Conservation (phyloP, 2,888 invertebrate species). For the Zonitis immaculata region DNA sequence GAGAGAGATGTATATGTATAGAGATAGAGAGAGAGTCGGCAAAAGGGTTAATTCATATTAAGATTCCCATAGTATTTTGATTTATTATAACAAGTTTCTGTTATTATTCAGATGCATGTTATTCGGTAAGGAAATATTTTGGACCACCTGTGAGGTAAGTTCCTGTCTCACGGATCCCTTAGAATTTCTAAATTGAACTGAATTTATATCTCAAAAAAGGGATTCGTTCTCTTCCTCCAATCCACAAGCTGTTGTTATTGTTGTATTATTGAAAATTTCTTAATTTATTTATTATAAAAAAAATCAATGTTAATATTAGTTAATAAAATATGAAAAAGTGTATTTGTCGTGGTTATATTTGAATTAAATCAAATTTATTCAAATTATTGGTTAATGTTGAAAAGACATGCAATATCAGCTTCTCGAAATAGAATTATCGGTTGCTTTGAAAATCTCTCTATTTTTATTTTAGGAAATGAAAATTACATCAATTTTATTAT, state of each 20-base stretch:
- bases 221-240: not conserved
- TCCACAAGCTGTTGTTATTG: not conserved
- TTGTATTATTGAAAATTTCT: too few species aligned
- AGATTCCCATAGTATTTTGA: constrained; percentile 11
- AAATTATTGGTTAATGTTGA: not conserved
- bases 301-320: not conserved
- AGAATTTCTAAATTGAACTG: not conserved
- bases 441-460: not conserved
- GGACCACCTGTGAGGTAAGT: constrained; percentile 39
- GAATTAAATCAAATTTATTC: not conserved
- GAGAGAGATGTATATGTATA: too few species aligned
- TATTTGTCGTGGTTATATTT: not conserved
- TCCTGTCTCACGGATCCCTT: constrained; percentile 20
- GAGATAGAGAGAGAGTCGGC: too few species aligned
- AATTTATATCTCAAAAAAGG: not conserved
- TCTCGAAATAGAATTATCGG: not conserved
- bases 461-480: not conserved
- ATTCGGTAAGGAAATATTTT: constrained; percentile 36
- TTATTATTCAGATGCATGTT: constrained; percentile 21
- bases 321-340: too few species aligned
- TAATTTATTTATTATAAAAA: too few species aligned
- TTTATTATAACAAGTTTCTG: constrained; percentile 19
- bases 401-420: not conserved
- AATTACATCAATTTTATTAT: not conserved
- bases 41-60: constrained; percentile 18